Evolutionary conservation across 2,113 vertebrate species (phyloP), one percentile per base, ranked within the genome.

Genomic region (Myiopsitta monachus): DNA sequence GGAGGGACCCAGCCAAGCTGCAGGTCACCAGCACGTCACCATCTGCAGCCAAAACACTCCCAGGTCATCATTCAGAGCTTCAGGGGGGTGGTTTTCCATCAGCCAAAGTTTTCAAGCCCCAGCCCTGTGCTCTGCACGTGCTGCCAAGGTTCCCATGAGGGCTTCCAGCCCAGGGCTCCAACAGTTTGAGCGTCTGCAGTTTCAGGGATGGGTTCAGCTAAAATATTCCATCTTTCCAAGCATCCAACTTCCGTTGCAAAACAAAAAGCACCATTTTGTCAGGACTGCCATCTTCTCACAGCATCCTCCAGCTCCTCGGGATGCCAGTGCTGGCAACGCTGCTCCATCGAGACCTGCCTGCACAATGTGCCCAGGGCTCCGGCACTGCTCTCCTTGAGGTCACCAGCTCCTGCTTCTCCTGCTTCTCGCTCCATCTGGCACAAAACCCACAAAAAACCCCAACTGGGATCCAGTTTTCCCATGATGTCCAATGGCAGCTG

Each of bases 11-110:
- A 90, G 79, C 9, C 2, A 4, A 92, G 62, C 49, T 6, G 1
- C 46, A 43, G 43, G 57, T 66, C 83, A 84, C 61, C 49, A 11
- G 12, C 4, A 0, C 2, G 7, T n/a, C 73, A 61, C 66, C 17
- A 15, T 16, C 49, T 12, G 12, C n/a, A 68, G 72, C 28, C 46
- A 4, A 44, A 83, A 68, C 44, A 57, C 28, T 80, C 46, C 68
- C 79, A 90, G 38, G 11, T 3, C 72, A 16, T 9, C 64, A 24
- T n/a, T 44, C 69, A n/a, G 61, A 91, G 77, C 55, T 81, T 46
- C 30, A 0, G 0, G 8, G 17, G 3, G 1, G 1, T 59, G 46
- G 38, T n/a, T 41, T 41, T 43, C 13, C 54, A 82, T 14, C 30
- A 22, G 16, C 6, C 23, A 18, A 18, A 66, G 38, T 68, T 83